Conservation (phyloP, 2,797 vertebrate species). For the Craterocephalus amniculus region DNA sequence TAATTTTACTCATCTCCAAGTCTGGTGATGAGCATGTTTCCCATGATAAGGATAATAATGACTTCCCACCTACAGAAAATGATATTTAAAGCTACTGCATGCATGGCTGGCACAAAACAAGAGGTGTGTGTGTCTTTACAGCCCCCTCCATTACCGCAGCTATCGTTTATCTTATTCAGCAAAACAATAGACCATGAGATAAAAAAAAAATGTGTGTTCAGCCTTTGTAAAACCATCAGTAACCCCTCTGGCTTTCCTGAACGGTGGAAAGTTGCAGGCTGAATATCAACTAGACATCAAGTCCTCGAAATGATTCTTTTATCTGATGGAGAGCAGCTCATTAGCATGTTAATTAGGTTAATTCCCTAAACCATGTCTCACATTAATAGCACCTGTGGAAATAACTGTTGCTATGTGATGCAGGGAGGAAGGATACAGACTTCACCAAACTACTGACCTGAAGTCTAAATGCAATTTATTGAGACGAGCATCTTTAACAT, state of each 20-base stretch:
- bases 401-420: conserved; percentile 54
- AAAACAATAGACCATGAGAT: conserved; percentile 62
- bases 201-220: conserved; percentile 28
- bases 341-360: conserved; percentile 78
- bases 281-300: conserved; percentile 77
- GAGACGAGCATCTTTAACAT: not conserved
- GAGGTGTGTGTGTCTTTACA: conserved; percentile 55
- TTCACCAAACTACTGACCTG: not conserved
- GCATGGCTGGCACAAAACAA: conserved; percentile 54
- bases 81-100: conserved; percentile 44
- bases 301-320: conserved; percentile 64
- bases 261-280: conserved; percentile 54
- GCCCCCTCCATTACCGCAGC: conserved; percentile 40
- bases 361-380: conserved; percentile 67
- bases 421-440: conserved; percentile 10
- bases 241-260: conserved; percentile 61
- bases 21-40: conserved; percentile 13
- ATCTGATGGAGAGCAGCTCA: conserved; percentile 66
- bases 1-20: not conserved
- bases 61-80: conserved; percentile 26
- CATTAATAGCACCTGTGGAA: conserved; percentile 54
- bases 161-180: conserved; percentile 63
- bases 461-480: conserved; percentile 7
- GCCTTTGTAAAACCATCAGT: conserved; percentile 54
- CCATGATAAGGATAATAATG: not conserved